phyloP scores from a whole-genome alignment of 2,888 invertebrate genomes.

The Athrips mouffetella region DNA sequence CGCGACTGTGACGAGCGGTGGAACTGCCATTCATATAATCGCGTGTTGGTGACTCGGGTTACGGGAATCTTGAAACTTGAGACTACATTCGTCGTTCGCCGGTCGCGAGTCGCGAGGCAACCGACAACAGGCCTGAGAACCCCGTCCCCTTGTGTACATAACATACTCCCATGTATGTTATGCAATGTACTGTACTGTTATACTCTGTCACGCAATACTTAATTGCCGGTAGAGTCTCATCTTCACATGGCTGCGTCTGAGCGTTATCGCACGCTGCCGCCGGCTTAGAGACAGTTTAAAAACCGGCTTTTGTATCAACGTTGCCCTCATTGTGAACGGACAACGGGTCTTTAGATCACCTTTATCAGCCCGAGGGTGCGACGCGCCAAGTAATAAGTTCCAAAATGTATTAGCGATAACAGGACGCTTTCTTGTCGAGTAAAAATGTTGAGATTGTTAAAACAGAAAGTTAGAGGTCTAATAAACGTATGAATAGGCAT shows the following conservation, averaged over 20 bases:
- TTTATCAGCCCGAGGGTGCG: slow-evolving; percentile 32
- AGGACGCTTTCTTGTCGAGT: neutral
- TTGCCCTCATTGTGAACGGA: slow-evolving; percentile 41
- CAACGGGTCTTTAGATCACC: slow-evolving; percentile 40
- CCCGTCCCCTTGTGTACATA: slow-evolving; percentile 50
- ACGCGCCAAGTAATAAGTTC: slow-evolving; percentile 13
- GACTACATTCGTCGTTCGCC: slow-evolving; percentile 12
- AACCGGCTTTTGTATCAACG: slow-evolving; percentile 53
- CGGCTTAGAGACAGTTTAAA: slow-evolving; percentile 42
- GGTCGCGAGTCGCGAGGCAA: slow-evolving; percentile 11
- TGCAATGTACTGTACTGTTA: slow-evolving; percentile 65
- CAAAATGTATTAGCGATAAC: neutral
- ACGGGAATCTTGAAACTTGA: slow-evolving; percentile 53
- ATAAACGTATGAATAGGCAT: slow-evolving; percentile 7
- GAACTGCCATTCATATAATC: slow-evolving; percentile 49
- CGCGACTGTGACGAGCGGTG: slow-evolving; percentile 27
- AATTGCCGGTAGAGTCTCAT: slow-evolving; percentile 45
- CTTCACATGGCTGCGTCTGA: slow-evolving; percentile 31
- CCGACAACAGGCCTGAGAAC: slow-evolving; percentile 52
- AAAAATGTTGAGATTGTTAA: too few species aligned
- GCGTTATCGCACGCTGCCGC: slow-evolving; percentile 38
- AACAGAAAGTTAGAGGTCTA: neutral
- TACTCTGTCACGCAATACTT: slow-evolving; percentile 58
- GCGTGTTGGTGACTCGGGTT: slow-evolving; percentile 48
- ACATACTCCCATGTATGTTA: slow-evolving; percentile 64